These are phyloP conservation scores for Sitobion miscanthi DNA, from an alignment of 1,140 invertebrate genomes.

Conservation along the genomic window DNA sequence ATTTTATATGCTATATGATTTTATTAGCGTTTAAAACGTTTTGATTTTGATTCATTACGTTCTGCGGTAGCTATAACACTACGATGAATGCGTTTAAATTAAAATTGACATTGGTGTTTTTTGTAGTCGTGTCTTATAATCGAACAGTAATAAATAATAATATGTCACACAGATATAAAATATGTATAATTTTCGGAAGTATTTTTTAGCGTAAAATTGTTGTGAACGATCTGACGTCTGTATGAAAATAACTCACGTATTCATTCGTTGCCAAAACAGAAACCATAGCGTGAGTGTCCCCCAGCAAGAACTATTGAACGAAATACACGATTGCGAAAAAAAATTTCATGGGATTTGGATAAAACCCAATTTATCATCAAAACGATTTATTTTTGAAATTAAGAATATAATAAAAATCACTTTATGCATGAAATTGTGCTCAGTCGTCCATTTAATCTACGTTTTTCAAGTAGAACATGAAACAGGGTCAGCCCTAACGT, in stretches of 20 bases:
- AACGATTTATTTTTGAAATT: constrained; percentile 43
- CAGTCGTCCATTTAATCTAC: not conserved
- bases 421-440: constrained; percentile 22
- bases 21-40: too few relatives aligned
- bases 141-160: not conserved
- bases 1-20: too few relatives aligned
- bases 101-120: not conserved
- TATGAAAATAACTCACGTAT: constrained; percentile 47
- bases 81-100: too few relatives aligned
- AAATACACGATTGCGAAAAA: not conserved
- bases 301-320: constrained; percentile 20
- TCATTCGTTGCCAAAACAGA: constrained; percentile 26
- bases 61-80: too few relatives aligned
- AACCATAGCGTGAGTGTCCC: not conserved
- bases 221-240: not conserved
- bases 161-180: not conserved
- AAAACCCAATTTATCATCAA: constrained; percentile 36
- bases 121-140: not conserved
- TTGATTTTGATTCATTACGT: too few relatives aligned
- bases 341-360: constrained; percentile 31
- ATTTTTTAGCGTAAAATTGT: constrained; percentile 15
- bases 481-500: not conserved
- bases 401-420: not conserved
- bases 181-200: not conserved
- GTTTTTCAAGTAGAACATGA: not conserved